These are phyloP conservation scores for Clinocottus analis DNA, from an alignment of 2,113 vertebrate species.

Conservation along the genomic window DNA sequence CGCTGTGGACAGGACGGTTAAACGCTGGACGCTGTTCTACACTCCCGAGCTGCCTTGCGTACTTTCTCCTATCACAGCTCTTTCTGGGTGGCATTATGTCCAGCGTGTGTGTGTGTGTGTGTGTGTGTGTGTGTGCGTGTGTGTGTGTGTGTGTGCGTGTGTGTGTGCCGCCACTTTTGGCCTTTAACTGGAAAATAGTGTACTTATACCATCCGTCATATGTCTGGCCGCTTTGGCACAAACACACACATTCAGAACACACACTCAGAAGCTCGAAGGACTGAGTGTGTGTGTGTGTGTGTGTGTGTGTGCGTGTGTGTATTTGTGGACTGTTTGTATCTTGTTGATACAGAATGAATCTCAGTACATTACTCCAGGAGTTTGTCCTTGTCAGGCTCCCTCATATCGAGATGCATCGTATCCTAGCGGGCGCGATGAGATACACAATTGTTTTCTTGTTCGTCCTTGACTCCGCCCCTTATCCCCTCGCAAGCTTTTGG, in stretches of 20 bases:
- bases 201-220: slow-evolving; percentile 43
- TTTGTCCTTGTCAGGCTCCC: slow-evolving; percentile 56
- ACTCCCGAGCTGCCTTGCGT: slow-evolving; percentile 40
- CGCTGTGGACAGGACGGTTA: slow-evolving; percentile 37
- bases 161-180: slow-evolving; percentile 26
- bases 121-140: background rate
- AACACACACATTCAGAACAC: slow-evolving; percentile 18
- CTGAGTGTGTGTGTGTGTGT: slow-evolving; percentile 1
- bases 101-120: background rate
- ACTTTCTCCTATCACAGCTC: slow-evolving; percentile 47
- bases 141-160: background rate
- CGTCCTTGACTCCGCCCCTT: too few relatives aligned
- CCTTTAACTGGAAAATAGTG: slow-evolving; percentile 16
- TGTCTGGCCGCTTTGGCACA: slow-evolving; percentile 30
- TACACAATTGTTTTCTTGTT: too few relatives aligned
- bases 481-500: too few relatives aligned
- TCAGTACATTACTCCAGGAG: background rate
- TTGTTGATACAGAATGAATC: too few relatives aligned
- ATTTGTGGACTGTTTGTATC: background rate
- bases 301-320: slow-evolving; percentile 2
- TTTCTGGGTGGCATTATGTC: slow-evolving; percentile 47
- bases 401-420: slow-evolving; percentile 27
- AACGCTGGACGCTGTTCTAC: slow-evolving; percentile 25
- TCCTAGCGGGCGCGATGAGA: too few relatives aligned
- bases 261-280: background rate